phyloP scores from a whole-genome alignment of 2,113 vertebrate species.

The Anhinga anhinga region DNA sequence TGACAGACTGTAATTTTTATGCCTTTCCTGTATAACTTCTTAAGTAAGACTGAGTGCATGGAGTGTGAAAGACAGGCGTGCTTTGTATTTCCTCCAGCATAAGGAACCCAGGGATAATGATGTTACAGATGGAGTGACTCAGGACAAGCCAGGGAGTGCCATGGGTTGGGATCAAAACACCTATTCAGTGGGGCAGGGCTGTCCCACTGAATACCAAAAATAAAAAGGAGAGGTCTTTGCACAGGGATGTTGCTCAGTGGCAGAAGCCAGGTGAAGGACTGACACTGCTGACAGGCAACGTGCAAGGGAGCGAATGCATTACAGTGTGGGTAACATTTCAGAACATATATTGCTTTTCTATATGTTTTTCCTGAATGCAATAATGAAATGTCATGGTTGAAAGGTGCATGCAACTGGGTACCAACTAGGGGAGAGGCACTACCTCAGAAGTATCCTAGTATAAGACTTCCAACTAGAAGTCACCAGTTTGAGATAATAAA shows the following conservation, averaged over 20 bases:
- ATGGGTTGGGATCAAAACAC: neutral
- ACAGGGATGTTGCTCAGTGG: neutral
- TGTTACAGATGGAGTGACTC: neutral
- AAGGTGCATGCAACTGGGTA: neutral
- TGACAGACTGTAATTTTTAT: neutral
- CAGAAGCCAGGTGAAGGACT: neutral
- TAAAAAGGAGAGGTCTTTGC: neutral
- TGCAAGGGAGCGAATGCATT: accelerated
- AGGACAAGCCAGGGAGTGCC: neutral
- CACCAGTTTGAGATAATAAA: neutral
- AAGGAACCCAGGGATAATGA: neutral
- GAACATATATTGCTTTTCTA: neutral
- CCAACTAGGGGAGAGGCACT: neutral
- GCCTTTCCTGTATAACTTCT: neutral
- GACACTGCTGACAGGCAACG: neutral
- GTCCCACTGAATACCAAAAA: neutral
- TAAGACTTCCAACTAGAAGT: neutral
- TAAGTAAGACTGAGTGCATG: neutral
- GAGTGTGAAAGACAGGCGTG: neutral
- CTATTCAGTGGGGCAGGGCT: neutral
- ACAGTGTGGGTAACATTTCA: neutral
- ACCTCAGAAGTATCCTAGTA: neutral
- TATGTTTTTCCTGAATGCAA: neutral
- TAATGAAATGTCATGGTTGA: neutral
- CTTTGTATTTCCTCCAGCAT: neutral